Base-by-base conservation (phyloP, 1,140 invertebrate genomes). In the Solen grandis region DNA sequence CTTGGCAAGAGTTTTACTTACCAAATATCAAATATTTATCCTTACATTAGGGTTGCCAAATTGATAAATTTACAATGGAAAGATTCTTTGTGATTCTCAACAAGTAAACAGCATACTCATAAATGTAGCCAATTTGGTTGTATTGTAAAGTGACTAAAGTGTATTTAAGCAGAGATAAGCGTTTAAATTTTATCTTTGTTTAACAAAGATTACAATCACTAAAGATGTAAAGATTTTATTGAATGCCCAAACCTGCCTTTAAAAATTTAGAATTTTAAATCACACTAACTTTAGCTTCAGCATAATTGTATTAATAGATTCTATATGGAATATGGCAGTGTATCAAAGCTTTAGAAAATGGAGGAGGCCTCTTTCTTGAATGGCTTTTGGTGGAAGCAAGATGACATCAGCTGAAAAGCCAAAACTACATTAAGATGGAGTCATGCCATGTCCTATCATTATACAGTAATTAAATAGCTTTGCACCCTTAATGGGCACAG, bases 141-240 rank as follows among this genome's bases (percentile, higher is more conserved):
- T 66, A 66, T 66, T 66, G 62, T 41, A 66, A 66, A 66, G 50
- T 41, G 62, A 66, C 50, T 66, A 66, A 35, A 29, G 62, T 66
- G 14, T 5, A 29, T n/a, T 66, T 66, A 66, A 36, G 41, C 36
- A 66, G 38, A 22, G 35, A 5, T n/a, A n/a, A n/a, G 19, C 35
- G 25, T 22, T 41, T 25, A 41, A 66, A 66, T 66, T 41, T 27
- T 66, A 66, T 66, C 62, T 66, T 38, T 66, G 59, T 66, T 38
- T 66, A 41, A 66, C 10, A 66, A 25, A 66, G 62, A 66, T 66
- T 41, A 66, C 25, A 66, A 66, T 66, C 62, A 41, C n/a, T 41
- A 25, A 66, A 41, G 50, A 41, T 5, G 36, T 22, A 66, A 41
- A 38, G 62, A 66, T 66, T 66, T 66, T 27, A 66, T 66, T 66